Evolutionary conservation across 37 sponge, comb jelly and placozoan species (phyloP), one percentile per base, ranked within the genome.

Genomic region (Halichondria panicea): DNA sequence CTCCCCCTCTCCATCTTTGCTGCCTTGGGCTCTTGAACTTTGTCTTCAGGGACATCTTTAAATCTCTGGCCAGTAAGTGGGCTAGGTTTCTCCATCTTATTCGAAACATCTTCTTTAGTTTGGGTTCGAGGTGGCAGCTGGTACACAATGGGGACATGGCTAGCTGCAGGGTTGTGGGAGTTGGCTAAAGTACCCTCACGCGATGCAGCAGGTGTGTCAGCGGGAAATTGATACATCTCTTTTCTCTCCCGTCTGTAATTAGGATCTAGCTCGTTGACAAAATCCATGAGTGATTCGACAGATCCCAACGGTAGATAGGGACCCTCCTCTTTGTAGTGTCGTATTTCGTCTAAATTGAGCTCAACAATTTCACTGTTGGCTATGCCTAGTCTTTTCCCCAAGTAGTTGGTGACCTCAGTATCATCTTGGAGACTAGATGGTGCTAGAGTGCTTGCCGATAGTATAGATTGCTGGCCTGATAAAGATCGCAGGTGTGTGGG

Each of bases 201-300:
- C n/a, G n/a, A n/a, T n/a, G n/a, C n/a, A n/a, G n/a, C n/a, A n/a
- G n/a, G n/a, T n/a, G n/a, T n/a, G n/a, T n/a, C n/a, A n/a, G n/a
- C n/a, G n/a, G n/a, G n/a, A n/a, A n/a, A n/a, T 59, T 7, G 27
- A 22, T 59, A 27, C 61, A 24, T 59, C 25, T 12, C 25, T 11
- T 12, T 7, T 24, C 25, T 24, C 22, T 12, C 27, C 12, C 25
- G 27, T n/a, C 27, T 59, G 61, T 24, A 44, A 43, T 46, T 41
- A 46, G 39, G 24, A 25, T 68, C 68, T 43, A 68, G 36, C 24
- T 68, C 46, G 7, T 4, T 18, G 27, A 68, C 46, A 50, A 71
- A 40, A 32, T 82, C 71, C 45, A 83, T 78, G 36, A 91, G 83
- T 7, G 91, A 91, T 21, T 69, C 83, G 0, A 91, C 42, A 28